A percentile compares a stretch with the other conserved stretches of the same genome.
phyloP scores from a whole-genome alignment of 92 coral and sea anemone genomes.

The Pocillopora meandrina region DNA sequence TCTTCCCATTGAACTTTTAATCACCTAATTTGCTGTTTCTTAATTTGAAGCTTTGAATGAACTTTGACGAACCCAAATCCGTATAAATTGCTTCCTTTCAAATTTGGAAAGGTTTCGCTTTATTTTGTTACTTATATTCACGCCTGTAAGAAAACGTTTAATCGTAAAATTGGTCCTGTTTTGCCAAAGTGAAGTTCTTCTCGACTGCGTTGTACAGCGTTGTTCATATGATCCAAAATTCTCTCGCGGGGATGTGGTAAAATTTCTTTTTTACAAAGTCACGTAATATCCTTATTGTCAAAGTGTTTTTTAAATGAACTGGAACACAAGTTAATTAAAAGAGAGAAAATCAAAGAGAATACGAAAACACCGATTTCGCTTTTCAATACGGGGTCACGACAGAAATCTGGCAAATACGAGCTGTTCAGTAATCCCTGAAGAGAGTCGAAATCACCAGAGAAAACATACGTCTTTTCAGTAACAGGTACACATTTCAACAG shows the following conservation, averaged over 20 bases:
- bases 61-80: conserved; percentile 9
- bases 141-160: conserved; percentile 2
- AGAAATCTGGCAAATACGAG: background rate
- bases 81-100: conserved; percentile 20
- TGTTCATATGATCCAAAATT: no score
- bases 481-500: conserved; percentile 33
- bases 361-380: conserved; percentile 27
- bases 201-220: background rate
- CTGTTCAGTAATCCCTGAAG: background rate
- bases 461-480: conserved; percentile 1
- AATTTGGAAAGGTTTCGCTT: conserved; percentile 8
- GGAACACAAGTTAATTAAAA: conserved; percentile 59
- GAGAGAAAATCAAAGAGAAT: conserved; percentile 53
- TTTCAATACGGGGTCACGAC: conserved; percentile 27
- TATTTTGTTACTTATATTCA: background rate
- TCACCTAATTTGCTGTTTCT: conserved; percentile 53
- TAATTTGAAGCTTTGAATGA: conserved; percentile 36
- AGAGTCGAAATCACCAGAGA: background rate
- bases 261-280: conserved; percentile 45
- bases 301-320: conserved; percentile 45
- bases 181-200: background rate
- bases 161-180: background rate
- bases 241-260: conserved; percentile 24
- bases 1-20: conserved; percentile 68
- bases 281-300: conserved; percentile 47